phyloP scores from a whole-genome alignment of 2,113 vertebrate genomes.

The Vulpes vulpes region DNA sequence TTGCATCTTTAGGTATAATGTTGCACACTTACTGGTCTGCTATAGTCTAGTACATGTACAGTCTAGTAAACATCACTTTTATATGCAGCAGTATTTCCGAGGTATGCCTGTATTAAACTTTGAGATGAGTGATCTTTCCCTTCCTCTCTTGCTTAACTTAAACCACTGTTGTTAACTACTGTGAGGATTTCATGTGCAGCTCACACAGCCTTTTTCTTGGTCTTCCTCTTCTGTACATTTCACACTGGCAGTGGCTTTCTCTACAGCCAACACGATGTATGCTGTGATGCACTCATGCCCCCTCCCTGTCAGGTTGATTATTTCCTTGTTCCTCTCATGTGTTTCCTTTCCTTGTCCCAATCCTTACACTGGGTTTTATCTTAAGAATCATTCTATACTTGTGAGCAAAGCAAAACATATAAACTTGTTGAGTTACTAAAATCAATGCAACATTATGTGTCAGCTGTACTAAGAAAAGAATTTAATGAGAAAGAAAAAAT shows the following conservation, averaged over 20 bases:
- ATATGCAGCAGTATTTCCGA: not conserved
- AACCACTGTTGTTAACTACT: fast-evolving
- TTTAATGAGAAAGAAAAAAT: not conserved
- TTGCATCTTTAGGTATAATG: not conserved
- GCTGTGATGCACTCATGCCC: fast-evolving
- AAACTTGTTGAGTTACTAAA: not conserved
- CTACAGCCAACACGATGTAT: not conserved
- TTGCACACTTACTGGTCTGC: not conserved
- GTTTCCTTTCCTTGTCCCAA: not conserved
- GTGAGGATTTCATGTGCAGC: not conserved
- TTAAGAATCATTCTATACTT: not conserved
- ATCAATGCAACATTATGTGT: not conserved
- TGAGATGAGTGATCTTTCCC: not conserved
- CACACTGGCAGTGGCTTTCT: fast-evolving
- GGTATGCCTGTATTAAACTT: not conserved
- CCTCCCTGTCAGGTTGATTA: too few relatives aligned
- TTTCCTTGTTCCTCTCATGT: not conserved
- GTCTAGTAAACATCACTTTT: not conserved
- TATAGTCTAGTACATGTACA: not conserved
- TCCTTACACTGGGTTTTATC: not conserved
- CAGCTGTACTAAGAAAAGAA: not conserved
- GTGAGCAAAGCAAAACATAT: not conserved
- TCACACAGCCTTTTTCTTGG: not conserved
- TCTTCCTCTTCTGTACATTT: not conserved
- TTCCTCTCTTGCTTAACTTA: not conserved